phyloP scores from a whole-genome alignment of 2,888 invertebrate genomes.

The Helleia helle region DNA sequence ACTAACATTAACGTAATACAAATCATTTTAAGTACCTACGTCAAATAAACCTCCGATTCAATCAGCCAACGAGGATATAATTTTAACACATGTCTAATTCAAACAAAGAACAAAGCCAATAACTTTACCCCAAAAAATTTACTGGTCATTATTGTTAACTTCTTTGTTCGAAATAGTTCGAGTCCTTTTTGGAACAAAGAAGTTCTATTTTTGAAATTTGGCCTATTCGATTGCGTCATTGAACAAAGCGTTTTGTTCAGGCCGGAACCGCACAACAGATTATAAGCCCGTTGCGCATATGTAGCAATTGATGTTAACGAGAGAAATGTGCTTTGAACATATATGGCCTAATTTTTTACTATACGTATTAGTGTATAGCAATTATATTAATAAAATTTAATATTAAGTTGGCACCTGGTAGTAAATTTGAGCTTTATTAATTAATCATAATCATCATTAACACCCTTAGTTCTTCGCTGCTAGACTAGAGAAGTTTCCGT shows the following conservation, averaged over 20 bases:
- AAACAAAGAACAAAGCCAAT: conserved; percentile 17
- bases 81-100: conserved; percentile 12
- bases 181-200: conserved; percentile 51
- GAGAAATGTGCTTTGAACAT: neutral
- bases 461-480: too few species aligned
- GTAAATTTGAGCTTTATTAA: too few species aligned
- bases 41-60: too few species aligned
- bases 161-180: conserved; percentile 24
- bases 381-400: too few species aligned
- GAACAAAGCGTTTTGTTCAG: conserved; percentile 46
- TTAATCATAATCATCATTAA: too few species aligned
- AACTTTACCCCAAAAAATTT: conserved; percentile 21
- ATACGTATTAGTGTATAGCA: neutral
- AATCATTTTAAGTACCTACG: conserved; percentile 15
- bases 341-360: neutral
- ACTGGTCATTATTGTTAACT: conserved; percentile 27
- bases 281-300: conserved; percentile 36
- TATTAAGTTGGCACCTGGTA: too few species aligned
- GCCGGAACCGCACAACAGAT: conserved; percentile 35
- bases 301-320: conserved; percentile 27
- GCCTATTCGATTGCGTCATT: conserved; percentile 47
- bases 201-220: conserved; percentile 55
- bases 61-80: conserved; percentile 8
- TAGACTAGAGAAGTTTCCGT: too few species aligned
- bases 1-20: too few species aligned